Percentiles rank a stretch among this genome's conserved stretches.
Conservation (phyloP, 2,113 vertebrate species). For the Grammomys surdaster region DNA sequence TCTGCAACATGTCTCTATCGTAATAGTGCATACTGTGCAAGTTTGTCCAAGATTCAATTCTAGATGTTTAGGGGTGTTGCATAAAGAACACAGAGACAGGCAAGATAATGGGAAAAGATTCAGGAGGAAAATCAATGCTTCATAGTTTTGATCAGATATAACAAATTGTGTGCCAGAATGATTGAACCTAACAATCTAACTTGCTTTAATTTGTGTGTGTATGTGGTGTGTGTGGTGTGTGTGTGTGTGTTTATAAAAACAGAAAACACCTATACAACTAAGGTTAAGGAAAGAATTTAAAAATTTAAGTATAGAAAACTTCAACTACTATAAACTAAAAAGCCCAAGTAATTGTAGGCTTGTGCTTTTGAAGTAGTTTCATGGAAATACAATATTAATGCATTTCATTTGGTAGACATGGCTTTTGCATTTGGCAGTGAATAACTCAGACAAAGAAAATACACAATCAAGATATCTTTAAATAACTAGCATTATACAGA, state of each 20-base stretch:
- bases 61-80: constrained; percentile 39
- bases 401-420: neutral
- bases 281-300: neutral
- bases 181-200: constrained; percentile 46
- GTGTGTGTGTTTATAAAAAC: neutral
- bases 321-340: neutral
- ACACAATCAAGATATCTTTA: neutral
- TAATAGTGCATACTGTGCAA: neutral
- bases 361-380: constrained; percentile 17
- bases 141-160: constrained; percentile 55
- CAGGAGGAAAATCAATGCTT: neutral
- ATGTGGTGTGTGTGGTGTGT: neutral
- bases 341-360: neutral
- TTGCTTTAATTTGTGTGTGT: neutral
- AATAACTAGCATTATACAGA: neutral
- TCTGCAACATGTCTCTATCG: constrained; percentile 17
- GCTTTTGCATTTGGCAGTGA: neutral
- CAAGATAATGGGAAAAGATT: constrained; percentile 32
- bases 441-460: neutral
- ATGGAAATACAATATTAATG: constrained; percentile 26
- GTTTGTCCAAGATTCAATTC: constrained; percentile 47
- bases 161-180: constrained; percentile 64
- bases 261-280: neutral
- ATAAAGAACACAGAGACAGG: constrained; percentile 42
- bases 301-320: constrained; percentile 30